Evolutionary conservation across 2,888 invertebrate genomes (phyloP).

Genomic region (Folsomia manolachei): DNA sequence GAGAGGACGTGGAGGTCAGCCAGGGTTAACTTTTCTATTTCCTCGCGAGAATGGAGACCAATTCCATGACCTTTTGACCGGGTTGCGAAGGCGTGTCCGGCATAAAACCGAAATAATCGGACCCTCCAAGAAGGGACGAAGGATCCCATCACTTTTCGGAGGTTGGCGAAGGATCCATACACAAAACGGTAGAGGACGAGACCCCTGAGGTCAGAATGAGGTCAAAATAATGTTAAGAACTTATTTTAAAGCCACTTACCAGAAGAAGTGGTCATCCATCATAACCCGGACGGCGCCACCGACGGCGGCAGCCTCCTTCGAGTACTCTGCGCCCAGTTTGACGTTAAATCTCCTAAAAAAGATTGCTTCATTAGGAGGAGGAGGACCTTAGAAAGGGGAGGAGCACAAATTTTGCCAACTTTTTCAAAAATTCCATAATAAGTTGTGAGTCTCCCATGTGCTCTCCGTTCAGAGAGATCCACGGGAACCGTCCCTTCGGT

Average conservation of each 20-base stretch:
- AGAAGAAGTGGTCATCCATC: conserved; percentile 15
- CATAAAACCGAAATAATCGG: background rate
- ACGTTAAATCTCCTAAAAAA: conserved; percentile 7
- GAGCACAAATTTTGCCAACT: background rate
- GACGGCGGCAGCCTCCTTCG: conserved; percentile 7
- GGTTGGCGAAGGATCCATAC: background rate
- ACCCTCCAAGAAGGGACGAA: background rate
- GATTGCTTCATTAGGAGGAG: no score
- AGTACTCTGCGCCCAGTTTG: conserved; percentile 1
- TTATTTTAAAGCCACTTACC: conserved; percentile 1
- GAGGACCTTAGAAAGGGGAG: no score
- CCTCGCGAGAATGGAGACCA: conserved; percentile 39
- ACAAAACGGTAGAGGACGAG: background rate
- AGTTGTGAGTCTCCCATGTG: conserved; percentile 40
- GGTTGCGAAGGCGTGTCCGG: background rate
- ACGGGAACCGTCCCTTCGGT: conserved; percentile 39
- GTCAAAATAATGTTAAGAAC: no score
- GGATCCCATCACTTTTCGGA: background rate
- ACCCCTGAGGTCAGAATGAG: no score
- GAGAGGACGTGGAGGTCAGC: conserved; percentile 37
- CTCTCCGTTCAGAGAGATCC: conserved; percentile 45
- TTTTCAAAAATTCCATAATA: conserved; percentile 16
- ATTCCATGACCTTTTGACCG: conserved; percentile 37
- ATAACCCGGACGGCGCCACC: conserved; percentile 14
- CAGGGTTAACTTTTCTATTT: conserved; percentile 36